These are phyloP conservation scores for Lethrus apterus DNA, from an alignment of 1,140 invertebrate genomes.

Conservation along the genomic window DNA sequence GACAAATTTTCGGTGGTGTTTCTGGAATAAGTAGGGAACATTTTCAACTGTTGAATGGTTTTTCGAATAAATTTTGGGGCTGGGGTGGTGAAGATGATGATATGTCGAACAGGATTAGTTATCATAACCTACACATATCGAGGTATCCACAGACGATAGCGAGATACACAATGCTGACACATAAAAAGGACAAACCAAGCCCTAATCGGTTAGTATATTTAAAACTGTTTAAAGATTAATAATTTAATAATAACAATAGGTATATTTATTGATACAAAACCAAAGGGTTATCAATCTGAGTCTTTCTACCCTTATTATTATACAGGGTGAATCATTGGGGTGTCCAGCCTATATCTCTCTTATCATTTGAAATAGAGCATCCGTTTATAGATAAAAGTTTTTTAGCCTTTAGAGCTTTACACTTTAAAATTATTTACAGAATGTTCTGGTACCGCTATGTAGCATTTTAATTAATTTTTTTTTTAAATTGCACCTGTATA, in stretches of 20 bases:
- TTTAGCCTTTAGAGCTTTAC: no score
- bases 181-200: conserved; percentile 82
- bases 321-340: not conserved
- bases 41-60: conserved; percentile 78
- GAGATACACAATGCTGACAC: conserved; percentile 83
- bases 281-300: not conserved
- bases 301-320: not conserved
- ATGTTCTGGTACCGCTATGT: no score
- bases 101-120: conserved; percentile 77
- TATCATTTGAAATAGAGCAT: no score
- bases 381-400: no score
- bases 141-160: conserved; percentile 82
- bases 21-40: conserved; percentile 76
- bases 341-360: not conserved
- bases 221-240: not conserved
- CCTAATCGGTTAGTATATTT: conserved; percentile 63
- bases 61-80: conserved; percentile 88
- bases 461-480: no score
- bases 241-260: not conserved
- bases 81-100: conserved; percentile 93
- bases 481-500: no score
- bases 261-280: not conserved
- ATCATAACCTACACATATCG: conserved; percentile 71
- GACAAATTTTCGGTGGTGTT: conserved; percentile 82
- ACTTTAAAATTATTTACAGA: no score